phyloP scores from a whole-genome alignment of 37 sponge, comb jelly and placozoan species.

The Ephydatia muelleri region DNA sequence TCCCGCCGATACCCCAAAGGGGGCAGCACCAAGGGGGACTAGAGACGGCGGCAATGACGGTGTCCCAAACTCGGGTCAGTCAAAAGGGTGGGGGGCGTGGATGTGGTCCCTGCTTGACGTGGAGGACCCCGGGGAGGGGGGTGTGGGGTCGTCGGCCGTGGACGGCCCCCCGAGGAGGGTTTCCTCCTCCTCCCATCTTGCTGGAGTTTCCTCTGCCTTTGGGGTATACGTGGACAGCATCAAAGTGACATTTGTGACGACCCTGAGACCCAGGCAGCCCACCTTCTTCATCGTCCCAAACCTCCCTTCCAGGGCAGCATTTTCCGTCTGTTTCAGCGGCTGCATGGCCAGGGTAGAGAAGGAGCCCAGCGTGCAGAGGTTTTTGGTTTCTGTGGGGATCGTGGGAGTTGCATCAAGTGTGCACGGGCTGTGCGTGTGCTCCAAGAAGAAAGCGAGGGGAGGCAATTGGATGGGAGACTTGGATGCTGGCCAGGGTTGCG shows the following conservation, averaged over 20 bases:
- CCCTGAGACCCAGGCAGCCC: neutral
- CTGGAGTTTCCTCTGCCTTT: neutral
- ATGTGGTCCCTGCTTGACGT: slow-evolving; percentile 56
- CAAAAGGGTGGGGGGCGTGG: slow-evolving; percentile 62
- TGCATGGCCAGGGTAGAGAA: slow-evolving; percentile 35
- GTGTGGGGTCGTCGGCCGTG: neutral
- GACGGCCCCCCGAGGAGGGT: neutral
- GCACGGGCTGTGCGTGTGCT: slow-evolving; percentile 59
- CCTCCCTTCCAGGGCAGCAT: slow-evolving; percentile 25
- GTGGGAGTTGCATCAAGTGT: slow-evolving; percentile 31
- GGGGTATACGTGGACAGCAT: slow-evolving; percentile 29
- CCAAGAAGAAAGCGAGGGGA: neutral
- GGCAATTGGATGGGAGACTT: neutral
- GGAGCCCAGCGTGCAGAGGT: slow-evolving; percentile 28
- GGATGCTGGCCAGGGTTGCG: neutral
- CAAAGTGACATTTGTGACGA: slow-evolving; percentile 15
- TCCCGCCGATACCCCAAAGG: neutral
- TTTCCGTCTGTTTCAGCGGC: slow-evolving; percentile 39
- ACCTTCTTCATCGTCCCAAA: slow-evolving; percentile 26
- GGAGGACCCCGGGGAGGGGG: slow-evolving; percentile 5
- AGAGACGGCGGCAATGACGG: too few relatives aligned
- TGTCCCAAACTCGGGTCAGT: neutral
- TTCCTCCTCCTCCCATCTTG: neutral
- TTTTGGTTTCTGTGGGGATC: slow-evolving; percentile 54
- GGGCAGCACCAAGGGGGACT: neutral